phyloP scores from a whole-genome alignment of 2,113 vertebrate genomes.

The Alligator mississippiensis region DNA sequence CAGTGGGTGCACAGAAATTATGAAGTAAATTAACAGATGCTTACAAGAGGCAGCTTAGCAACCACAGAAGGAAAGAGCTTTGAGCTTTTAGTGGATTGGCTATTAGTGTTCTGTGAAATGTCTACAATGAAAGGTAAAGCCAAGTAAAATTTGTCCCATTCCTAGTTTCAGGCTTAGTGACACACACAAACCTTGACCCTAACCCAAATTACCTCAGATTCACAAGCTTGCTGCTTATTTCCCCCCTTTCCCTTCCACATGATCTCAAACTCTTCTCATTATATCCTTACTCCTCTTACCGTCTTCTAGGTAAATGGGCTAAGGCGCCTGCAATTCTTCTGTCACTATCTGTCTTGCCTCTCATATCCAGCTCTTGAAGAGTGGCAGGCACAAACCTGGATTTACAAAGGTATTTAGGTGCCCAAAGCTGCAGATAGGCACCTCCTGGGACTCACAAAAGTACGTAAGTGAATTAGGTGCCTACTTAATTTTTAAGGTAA shows the following conservation, averaged over 20 bases:
- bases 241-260: no score
- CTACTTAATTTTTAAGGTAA: not conserved
- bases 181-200: no score
- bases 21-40: no score
- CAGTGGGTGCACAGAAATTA: not conserved
- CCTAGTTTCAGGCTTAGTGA: not conserved
- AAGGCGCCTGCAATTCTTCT: not conserved
- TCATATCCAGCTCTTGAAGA: not conserved
- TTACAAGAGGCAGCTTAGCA: constrained; percentile 21
- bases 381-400: not conserved
- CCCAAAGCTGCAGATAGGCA: not conserved
- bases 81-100: not conserved
- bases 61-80: not conserved
- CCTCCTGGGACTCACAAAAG: not conserved
- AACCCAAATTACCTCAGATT: no score
- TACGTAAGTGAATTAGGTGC: not conserved
- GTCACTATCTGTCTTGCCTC: not conserved
- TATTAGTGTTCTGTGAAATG: not conserved
- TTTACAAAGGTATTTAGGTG: not conserved
- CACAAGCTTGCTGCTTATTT: no score
- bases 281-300: not conserved
- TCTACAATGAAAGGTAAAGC: not conserved
- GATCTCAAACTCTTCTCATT: no score
- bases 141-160: not conserved
- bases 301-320: not conserved